Percentiles rank a stretch among this genome's conserved stretches.
phyloP scores from a whole-genome alignment of 92 coral and sea anemone species.

The Porites lobata region DNA sequence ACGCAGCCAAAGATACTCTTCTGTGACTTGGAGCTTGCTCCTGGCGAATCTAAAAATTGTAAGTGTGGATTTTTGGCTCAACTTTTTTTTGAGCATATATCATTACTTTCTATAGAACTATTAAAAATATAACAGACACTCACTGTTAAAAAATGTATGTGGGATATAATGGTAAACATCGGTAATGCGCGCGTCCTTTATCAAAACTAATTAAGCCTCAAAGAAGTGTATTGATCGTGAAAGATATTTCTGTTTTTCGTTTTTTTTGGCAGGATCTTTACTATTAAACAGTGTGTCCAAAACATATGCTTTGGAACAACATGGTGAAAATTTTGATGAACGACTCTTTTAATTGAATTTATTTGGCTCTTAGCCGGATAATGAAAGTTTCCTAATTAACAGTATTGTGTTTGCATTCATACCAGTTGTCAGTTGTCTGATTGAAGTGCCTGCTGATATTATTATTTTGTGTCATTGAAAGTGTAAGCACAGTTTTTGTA shows the following conservation, averaged over 20 bases:
- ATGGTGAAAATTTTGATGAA: neutral
- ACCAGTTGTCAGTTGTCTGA: too few relatives aligned
- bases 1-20: conserved; percentile 95
- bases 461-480: too few relatives aligned
- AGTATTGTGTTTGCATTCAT: too few relatives aligned
- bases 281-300: neutral
- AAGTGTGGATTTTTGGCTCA: conserved; percentile 42
- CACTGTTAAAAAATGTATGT: neutral
- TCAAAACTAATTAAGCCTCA: neutral
- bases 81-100: neutral
- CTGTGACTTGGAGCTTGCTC: conserved; percentile 93
- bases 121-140: too few relatives aligned
- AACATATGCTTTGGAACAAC: neutral
- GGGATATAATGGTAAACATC: neutral
- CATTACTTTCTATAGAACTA: neutral
- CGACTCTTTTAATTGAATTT: too few relatives aligned
- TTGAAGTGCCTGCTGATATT: too few relatives aligned
- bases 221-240: neutral
- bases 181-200: neutral
- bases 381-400: too few relatives aligned
- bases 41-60: conserved; percentile 93
- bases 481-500: too few relatives aligned
- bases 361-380: too few relatives aligned
- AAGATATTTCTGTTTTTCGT: neutral
- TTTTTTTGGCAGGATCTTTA: neutral